Conservation (phyloP, 2,113 vertebrate species). For the Ochotona curzoniae region DNA sequence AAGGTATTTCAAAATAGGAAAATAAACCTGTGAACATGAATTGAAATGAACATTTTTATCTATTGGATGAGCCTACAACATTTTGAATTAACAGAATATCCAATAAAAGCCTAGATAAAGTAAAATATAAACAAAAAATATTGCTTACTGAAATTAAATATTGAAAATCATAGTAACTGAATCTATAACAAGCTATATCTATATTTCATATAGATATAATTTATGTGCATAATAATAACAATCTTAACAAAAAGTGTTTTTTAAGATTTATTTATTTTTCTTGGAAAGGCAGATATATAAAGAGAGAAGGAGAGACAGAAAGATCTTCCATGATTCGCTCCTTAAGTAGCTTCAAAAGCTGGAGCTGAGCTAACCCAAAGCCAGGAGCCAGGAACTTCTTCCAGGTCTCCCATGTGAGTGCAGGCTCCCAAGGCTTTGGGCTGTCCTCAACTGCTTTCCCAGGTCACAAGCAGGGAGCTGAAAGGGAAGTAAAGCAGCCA, state of each 20-base stretch:
- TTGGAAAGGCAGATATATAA: no score
- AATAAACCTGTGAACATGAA: background rate
- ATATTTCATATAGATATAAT: background rate
- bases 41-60: background rate
- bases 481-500: no score
- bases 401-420: no score
- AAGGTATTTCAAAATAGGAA: constrained; percentile 35
- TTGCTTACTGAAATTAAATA: constrained; percentile 3
- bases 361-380: no score
- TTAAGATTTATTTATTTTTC: background rate
- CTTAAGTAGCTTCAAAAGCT: no score
- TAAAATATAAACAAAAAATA: constrained; percentile 20
- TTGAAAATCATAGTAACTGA: background rate
- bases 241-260: background rate
- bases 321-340: no score
- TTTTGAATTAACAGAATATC: constrained; percentile 49
- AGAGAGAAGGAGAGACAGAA: no score
- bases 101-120: constrained; percentile 2
- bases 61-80: background rate
- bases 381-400: no score
- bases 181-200: background rate
- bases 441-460: no score
- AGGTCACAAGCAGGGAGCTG: no score
- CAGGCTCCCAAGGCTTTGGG: no score
- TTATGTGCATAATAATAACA: background rate